Percentiles rank a stretch among this genome's conserved stretches.
phyloP scores from a whole-genome alignment of 2,797 vertebrate genomes.

The Chromis chromis region DNA sequence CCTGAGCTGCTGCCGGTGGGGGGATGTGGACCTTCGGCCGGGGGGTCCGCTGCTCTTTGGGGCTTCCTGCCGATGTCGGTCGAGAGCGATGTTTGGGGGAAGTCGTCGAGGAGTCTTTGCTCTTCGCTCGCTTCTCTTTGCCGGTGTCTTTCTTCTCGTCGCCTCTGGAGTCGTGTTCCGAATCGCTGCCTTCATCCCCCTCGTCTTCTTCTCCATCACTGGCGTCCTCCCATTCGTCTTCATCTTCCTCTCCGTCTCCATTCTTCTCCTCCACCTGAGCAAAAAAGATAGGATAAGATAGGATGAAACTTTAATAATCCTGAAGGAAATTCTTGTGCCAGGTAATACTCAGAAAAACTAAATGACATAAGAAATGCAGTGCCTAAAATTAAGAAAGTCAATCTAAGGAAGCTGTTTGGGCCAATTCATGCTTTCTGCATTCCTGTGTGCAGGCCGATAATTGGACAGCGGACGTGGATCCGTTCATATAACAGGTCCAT shows the following conservation, averaged over 20 bases:
- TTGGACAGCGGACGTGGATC: no score
- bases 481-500: no score
- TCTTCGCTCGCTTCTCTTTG: conserved; percentile 46
- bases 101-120: conserved; percentile 21
- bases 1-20: conserved; percentile 55
- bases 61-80: conserved; percentile 53
- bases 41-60: conserved; percentile 73
- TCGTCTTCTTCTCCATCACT: conserved; percentile 72
- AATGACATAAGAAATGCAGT: no score
- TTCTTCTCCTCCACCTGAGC: conserved; percentile 63
- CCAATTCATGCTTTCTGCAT: no score
- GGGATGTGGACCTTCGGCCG: conserved; percentile 82
- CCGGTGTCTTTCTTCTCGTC: conserved; percentile 69
- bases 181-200: conserved; percentile 68
- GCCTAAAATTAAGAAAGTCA: no score
- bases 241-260: conserved; percentile 65
- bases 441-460: no score
- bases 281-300: neutral
- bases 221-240: conserved; percentile 82
- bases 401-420: no score
- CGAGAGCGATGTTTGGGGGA: conserved; percentile 24
- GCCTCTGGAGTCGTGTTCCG: conserved; percentile 51
- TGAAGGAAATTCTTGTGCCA: no score
- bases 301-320: neutral
- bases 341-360: no score